phyloP scores from a whole-genome alignment of 2,113 vertebrate genomes.

The Zapornia atra region DNA sequence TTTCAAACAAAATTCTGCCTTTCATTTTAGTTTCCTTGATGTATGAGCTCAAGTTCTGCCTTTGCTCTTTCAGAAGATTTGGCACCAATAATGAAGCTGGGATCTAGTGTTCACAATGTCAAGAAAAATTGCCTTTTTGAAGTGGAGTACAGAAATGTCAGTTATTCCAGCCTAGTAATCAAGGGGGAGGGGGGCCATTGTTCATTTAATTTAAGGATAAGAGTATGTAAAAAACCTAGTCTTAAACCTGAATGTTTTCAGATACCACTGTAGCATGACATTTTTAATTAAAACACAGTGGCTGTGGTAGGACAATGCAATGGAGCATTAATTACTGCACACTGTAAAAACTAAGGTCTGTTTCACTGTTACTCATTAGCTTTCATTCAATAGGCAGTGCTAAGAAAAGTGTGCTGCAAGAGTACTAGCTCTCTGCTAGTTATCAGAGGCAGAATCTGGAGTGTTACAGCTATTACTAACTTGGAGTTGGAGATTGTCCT shows the following conservation, averaged over 20 bases:
- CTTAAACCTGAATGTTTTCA: neutral
- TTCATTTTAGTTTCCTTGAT: neutral
- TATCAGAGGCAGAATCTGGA: neutral
- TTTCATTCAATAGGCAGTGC: neutral
- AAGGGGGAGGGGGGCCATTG: neutral
- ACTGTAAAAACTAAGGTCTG: neutral
- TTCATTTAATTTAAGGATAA: neutral
- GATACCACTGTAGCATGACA: neutral
- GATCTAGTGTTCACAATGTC: neutral
- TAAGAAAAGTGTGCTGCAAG: neutral
- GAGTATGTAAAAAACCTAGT: neutral
- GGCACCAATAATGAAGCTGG: neutral
- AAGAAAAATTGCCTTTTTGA: conserved; percentile 7
- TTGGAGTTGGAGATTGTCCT: neutral
- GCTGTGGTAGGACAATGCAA: neutral
- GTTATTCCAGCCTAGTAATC: neutral
- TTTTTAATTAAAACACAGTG: neutral
- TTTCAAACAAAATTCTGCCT: neutral
- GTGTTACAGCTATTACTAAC: neutral
- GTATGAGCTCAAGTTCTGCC: neutral
- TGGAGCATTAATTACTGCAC: neutral
- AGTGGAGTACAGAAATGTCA: neutral
- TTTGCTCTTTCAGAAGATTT: neutral
- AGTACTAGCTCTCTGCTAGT: neutral
- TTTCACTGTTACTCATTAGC: neutral